phyloP scores from a whole-genome alignment of 2,113 vertebrate species.

The Arenaria interpres region DNA sequence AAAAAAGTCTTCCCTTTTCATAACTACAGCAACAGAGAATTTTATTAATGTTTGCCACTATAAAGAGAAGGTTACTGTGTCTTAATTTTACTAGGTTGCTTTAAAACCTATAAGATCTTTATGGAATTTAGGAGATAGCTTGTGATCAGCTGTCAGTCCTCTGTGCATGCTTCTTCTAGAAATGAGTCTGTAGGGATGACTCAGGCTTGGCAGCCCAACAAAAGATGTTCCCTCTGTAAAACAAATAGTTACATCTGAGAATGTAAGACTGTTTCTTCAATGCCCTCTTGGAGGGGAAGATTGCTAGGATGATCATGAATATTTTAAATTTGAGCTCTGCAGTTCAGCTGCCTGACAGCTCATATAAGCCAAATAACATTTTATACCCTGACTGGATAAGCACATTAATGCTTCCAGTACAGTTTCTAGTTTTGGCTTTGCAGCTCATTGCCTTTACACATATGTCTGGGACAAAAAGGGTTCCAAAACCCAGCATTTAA shows the following conservation, averaged over 20 bases:
- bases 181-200: conserved; percentile 54
- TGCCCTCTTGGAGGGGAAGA: neutral
- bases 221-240: conserved; percentile 56
- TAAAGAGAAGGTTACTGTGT: conserved; percentile 37
- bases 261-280: conserved; percentile 24
- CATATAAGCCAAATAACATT: neutral
- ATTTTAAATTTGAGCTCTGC: conserved; percentile 44
- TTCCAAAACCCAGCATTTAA: conserved; percentile 9
- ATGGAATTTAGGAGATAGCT: conserved; percentile 6
- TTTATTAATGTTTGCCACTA: conserved; percentile 21
- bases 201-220: conserved; percentile 60
- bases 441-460: neutral
- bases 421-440: neutral
- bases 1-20: neutral
- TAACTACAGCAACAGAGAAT: neutral
- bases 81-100: conserved; percentile 49
- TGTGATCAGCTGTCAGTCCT: conserved; percentile 53
- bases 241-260: conserved; percentile 43
- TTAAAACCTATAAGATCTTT: conserved; percentile 27
- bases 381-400: conserved; percentile 11
- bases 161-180: neutral
- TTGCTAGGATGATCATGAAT: conserved; percentile 32
- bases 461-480: neutral
- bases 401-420: neutral
- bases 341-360: conserved; percentile 31